phyloP scores from a whole-genome alignment of 2,797 vertebrate species.

The Sebastolobus alascanus region DNA sequence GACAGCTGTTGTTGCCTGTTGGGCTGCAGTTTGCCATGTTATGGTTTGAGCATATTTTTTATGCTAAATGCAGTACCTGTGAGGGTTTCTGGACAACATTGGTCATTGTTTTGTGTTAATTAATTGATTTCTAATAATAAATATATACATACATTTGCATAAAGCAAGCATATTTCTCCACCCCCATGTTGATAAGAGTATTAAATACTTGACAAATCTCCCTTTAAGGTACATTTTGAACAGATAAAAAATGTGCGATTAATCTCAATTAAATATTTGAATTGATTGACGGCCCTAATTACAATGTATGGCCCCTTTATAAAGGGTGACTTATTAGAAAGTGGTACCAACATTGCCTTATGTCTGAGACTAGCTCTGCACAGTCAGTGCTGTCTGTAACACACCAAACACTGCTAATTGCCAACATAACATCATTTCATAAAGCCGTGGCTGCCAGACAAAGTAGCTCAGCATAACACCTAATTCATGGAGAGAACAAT shows the following conservation, averaged over 20 bases:
- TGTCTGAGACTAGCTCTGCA: not conserved
- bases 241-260: not conserved
- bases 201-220: fast-evolving
- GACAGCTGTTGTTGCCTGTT: no score
- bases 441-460: slow-evolving; percentile 35
- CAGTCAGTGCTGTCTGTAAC: not conserved
- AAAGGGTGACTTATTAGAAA: not conserved
- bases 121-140: no score
- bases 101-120: no score
- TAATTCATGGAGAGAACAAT: slow-evolving; percentile 64
- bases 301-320: not conserved
- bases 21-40: no score
- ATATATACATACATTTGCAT: no score
- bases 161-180: no score
- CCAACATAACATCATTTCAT: slow-evolving; percentile 49
- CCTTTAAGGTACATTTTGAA: not conserved
- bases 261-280: no score
- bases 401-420: slow-evolving; percentile 27
- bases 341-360: not conserved
- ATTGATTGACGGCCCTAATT: no score
- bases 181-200: no score
- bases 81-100: no score
- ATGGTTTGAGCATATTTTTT: no score
- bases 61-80: no score
- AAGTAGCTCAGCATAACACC: slow-evolving; percentile 59